Base-by-base conservation (phyloP, 2,113 vertebrate species). In the Tauraco erythrolophus region DNA sequence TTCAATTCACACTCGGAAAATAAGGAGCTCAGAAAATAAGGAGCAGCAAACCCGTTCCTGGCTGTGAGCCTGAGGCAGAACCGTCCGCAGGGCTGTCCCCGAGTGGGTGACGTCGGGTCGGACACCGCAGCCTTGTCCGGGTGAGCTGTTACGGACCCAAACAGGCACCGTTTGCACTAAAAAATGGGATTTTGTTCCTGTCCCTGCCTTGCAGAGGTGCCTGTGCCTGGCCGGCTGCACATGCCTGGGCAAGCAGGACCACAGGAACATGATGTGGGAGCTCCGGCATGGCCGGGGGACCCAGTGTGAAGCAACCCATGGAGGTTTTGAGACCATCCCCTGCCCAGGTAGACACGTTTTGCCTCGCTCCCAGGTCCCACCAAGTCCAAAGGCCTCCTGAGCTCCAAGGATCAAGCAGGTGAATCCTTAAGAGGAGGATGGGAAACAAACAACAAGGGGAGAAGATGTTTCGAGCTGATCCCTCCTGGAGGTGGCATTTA, bases 401-500 rank as follows among this genome's bases (percentile, higher is more conserved):
- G n/a, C 69, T 48, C 50, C 54, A 3, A 19, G 54, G 75, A 46
- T 71, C 28, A 13, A 58, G 37, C 3, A 0, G 23, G 43, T 0
- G 18, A 62, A 56, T 62, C 51, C 54, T 3, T 62, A 35, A 69
- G 54, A 56, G 66, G 58, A 78, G 65, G 74, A 14, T 13, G 24
- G 58, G 62, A 46, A 60, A 22, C 7, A 1, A 57, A 23, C 28
- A 57, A 23, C n/a, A 27, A 81, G 65, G 79, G 82, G 78, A 65
- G 93, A 86, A 72, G 95, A 61, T 56, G 76, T 16, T 83, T 37
- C 0, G 4, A 93, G 91, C 70, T 43, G n/a, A 62, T 79, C 65
- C 70, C 91, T 91, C 31, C 53, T 46, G 51, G 92, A 89, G 95
- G 88, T 93, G 92, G 85, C 89, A 89, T 95, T 94, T 93, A 8